These are phyloP conservation scores for Apomyelois bistriatella DNA, from an alignment of 2,888 invertebrate species.

Conservation along the genomic window DNA sequence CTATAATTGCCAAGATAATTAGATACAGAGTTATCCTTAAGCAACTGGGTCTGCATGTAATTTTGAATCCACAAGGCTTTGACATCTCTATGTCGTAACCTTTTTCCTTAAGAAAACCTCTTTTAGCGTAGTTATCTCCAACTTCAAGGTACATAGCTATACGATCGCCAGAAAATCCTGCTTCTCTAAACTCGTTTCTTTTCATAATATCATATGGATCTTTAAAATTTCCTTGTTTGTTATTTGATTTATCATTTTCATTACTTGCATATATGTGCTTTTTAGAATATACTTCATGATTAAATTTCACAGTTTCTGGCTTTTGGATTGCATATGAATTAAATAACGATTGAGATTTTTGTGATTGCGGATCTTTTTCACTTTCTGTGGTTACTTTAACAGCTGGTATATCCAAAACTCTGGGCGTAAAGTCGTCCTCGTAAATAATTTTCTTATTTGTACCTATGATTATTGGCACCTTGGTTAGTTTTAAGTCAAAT, in stretches of 20 bases:
- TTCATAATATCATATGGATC: not conserved
- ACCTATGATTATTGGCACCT: conserved; percentile 38
- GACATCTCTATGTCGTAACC: not conserved
- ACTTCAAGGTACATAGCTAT: not conserved
- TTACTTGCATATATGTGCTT: not conserved
- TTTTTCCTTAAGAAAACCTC: conserved; percentile 1
- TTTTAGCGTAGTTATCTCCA: not conserved
- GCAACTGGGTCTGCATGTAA: not conserved
- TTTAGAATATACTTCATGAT: not conserved
- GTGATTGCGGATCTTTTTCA: not conserved
- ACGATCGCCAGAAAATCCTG: not conserved
- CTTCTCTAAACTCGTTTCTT: not conserved
- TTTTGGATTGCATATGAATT: not conserved
- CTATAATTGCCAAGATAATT: not conserved
- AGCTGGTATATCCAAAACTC: conserved; percentile 65
- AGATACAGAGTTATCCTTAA: not conserved
- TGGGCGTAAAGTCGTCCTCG: conserved; percentile 60
- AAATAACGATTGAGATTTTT: not conserved
- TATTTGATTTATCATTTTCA: not conserved
- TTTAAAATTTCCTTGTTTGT: not conserved
- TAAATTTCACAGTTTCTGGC: not conserved
- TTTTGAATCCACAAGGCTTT: not conserved
- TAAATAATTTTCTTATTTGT: conserved; percentile 44
- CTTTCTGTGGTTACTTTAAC: not conserved
- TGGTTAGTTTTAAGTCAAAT: conserved; percentile 46